Base-by-base conservation (phyloP, 2,888 invertebrate species). In the Blomia tropicalis region DNA sequence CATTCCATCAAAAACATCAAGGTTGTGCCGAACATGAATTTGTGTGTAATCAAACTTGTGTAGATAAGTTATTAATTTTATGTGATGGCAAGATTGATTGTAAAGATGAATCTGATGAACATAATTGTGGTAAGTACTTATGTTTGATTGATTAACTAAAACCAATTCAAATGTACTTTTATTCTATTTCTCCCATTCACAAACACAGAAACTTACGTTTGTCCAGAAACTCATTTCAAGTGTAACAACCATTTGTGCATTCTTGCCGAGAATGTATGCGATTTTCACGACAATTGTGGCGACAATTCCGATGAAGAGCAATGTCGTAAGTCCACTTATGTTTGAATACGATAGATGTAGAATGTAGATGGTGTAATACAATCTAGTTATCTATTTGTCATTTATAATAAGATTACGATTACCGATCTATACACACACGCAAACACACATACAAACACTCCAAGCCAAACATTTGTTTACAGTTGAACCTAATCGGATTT, bases 161-260 rank as follows among this genome's bases (percentile, higher is more conserved):
- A 41, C n/a, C 41, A 41, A 14, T 41, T 19, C 7, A 47, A 11
- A 11, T 25, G 7, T 7, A 14, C 11, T 54, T 54, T 54, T 19
- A 29, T 25, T 56, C 29, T 29, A 1, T 56, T 30, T 65, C 11
- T 68, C 68, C 29, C 70, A 72, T 30, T 23, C n/a, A n/a, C n/a
- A n/a, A n/a, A n/a, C n/a, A n/a, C n/a, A 64, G 77, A 76, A 65
- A 72, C 74, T 1, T 75, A 72, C 67, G 68, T 69, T 19, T 77
- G 77, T 67, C 75, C 75, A 0, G 67, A 66, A 19, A 75, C 74
- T 0, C 76, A 76, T 68, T 73, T 74, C 67, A 78, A 78, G 69
- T 78, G 77, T 68, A 70, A 70, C 63, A 77, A 77, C 69, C 73
- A 76, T 67, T 74, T 71, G 68, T 78, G 77, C 69, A 70, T 77